Evolutionary conservation across 2,888 invertebrate genomes (phyloP).

Genomic region (Agrotis ipsilon): DNA sequence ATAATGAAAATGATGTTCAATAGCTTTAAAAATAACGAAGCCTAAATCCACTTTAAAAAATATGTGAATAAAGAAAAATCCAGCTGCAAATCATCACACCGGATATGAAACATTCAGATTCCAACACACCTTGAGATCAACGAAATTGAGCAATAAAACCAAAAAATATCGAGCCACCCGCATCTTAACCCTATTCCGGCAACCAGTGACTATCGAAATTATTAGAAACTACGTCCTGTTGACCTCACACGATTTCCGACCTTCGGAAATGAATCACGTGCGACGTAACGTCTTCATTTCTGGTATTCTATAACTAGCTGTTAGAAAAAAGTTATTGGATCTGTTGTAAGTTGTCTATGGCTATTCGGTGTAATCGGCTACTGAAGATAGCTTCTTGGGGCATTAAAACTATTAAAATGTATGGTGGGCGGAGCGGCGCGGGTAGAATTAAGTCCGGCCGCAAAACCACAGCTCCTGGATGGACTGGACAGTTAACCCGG

Average conservation of each 20-base stretch:
- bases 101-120: conserved; percentile 47
- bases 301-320: conserved; percentile 67
- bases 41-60: background rate
- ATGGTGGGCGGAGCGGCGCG: conserved; percentile 80
- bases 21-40: background rate
- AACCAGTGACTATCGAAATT: conserved; percentile 33
- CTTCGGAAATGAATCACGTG: conserved; percentile 71
- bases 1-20: background rate
- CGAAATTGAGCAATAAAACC: conserved; percentile 57
- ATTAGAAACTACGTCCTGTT: conserved; percentile 53
- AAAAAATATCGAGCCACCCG: conserved; percentile 40
- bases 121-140: conserved; percentile 40
- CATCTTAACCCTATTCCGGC: conserved; percentile 36
- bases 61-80: background rate
- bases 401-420: conserved; percentile 89
- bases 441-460: conserved; percentile 84
- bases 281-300: conserved; percentile 73
- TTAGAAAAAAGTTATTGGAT: conserved; percentile 68
- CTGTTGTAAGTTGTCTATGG: conserved; percentile 65
- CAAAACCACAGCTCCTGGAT: conserved; percentile 89
- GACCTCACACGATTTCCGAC: conserved; percentile 66
- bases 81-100: conserved; percentile 13
- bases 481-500: conserved; percentile 79
- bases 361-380: conserved; percentile 69
- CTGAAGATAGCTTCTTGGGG: conserved; percentile 75